Percentiles rank a stretch among this genome's conserved stretches.
Evolutionary conservation across 2,113 vertebrate genomes (phyloP).

Genomic region (Megatriorchis doriae): DNA sequence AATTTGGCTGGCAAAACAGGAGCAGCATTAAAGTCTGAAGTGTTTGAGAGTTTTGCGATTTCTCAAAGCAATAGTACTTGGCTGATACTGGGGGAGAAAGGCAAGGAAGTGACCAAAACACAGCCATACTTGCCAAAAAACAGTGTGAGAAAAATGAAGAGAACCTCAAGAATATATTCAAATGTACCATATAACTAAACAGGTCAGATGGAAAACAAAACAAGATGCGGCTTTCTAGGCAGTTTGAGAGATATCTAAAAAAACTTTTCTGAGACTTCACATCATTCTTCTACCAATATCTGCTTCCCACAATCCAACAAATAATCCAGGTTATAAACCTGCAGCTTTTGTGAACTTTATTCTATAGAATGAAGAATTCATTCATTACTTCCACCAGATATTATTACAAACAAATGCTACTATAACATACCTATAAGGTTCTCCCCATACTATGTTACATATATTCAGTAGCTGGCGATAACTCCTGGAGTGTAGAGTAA

Average conservation of each 20-base stretch:
- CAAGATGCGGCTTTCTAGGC: neutral
- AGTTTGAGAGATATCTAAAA: neutral
- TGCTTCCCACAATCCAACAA: neutral
- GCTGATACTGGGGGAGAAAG: neutral
- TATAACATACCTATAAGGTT: neutral
- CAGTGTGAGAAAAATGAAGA: neutral
- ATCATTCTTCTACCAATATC: neutral
- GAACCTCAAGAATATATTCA: neutral
- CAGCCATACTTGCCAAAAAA: neutral
- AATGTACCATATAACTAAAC: neutral
- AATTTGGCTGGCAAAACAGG: neutral
- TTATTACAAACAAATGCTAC: neutral
- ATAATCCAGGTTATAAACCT: neutral
- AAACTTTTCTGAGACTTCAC: neutral
- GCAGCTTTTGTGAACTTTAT: neutral
- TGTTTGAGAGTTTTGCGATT: neutral
- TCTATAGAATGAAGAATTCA: neutral
- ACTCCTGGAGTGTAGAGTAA: neutral
- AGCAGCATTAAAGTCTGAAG: neutral
- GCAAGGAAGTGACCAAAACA: neutral
- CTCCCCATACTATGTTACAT: neutral
- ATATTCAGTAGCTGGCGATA: neutral
- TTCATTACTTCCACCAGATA: neutral
- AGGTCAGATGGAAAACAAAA: neutral
- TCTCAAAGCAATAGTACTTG: neutral